phyloP scores from a whole-genome alignment of 2,113 vertebrate genomes.

The Thalassoma bifasciatum region DNA sequence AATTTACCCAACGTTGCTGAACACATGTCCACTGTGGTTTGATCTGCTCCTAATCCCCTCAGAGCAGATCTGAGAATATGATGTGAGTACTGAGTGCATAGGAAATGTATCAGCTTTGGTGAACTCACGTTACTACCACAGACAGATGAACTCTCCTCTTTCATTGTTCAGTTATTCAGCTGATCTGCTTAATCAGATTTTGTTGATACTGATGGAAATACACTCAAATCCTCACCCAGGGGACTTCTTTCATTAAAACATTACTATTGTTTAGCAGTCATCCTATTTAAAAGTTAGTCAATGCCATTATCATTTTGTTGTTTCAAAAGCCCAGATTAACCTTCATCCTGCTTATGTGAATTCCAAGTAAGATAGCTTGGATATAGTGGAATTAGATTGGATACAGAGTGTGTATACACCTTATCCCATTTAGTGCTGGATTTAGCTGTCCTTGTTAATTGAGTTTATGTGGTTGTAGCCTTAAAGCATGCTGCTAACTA shows the following conservation, averaged over 20 bases:
- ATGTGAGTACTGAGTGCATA: constrained; percentile 10
- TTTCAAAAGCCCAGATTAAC: constrained; percentile 39
- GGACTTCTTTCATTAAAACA: background rate
- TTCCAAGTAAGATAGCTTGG: constrained; percentile 22
- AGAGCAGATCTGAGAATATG: constrained; percentile 22
- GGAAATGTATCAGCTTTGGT: background rate
- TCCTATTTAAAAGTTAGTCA: constrained; percentile 4
- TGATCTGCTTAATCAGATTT: constrained; percentile 36
- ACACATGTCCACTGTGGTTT: constrained; percentile 45
- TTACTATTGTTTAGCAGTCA: background rate
- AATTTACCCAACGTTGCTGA: constrained; percentile 54
- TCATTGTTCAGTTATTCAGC: constrained; percentile 1
- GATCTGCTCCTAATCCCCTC: constrained; percentile 30
- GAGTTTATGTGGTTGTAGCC: constrained; percentile 14
- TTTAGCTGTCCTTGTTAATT: constrained; percentile 38
- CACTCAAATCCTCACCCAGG: background rate
- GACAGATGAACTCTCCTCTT: constrained; percentile 6
- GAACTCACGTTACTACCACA: background rate
- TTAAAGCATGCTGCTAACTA: constrained; percentile 25
- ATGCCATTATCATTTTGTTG: constrained; percentile 37
- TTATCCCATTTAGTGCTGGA: constrained; percentile 50
- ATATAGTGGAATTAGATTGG: constrained; percentile 51
- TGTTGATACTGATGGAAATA: background rate
- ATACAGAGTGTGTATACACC: constrained; percentile 11
- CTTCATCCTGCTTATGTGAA: constrained; percentile 53